Conservation (phyloP, 2,888 invertebrate genomes). For the Clitarchus hookeri region DNA sequence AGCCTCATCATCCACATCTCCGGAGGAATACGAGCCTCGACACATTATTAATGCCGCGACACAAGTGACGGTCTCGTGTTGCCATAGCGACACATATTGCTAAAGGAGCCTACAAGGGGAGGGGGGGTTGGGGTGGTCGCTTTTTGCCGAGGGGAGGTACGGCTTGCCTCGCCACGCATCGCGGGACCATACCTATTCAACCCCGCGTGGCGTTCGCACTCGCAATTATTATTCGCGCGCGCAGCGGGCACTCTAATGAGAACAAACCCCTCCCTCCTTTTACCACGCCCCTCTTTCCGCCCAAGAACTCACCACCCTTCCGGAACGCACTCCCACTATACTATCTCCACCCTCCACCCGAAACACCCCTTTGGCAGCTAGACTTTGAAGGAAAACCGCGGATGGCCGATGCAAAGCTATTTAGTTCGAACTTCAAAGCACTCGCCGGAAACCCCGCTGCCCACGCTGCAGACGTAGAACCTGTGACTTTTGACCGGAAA, state of each 20-base stretch:
- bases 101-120: not conserved
- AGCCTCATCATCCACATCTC: constrained; percentile 8
- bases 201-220: constrained; percentile 16
- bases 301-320: not conserved
- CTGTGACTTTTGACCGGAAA: not conserved
- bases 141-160: not conserved
- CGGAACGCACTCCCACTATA: not conserved
- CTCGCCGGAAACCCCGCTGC: not conserved
- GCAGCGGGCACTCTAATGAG: constrained; percentile 21
- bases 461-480: not conserved
- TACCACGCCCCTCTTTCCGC: not conserved
- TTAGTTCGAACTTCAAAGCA: not conserved
- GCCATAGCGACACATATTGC: constrained; percentile 22
- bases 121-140: not conserved
- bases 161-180: constrained; percentile 5
- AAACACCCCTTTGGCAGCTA: not conserved
- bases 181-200: not conserved
- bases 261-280: not conserved
- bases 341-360: not conserved
- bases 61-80: constrained; percentile 15
- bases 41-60: constrained; percentile 20
- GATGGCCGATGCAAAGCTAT: not conserved
- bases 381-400: constrained; percentile 4
- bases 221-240: constrained; percentile 17
- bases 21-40: not conserved